phyloP scores from a whole-genome alignment of 2,797 vertebrate species.

The Thalassophryne amazonica region DNA sequence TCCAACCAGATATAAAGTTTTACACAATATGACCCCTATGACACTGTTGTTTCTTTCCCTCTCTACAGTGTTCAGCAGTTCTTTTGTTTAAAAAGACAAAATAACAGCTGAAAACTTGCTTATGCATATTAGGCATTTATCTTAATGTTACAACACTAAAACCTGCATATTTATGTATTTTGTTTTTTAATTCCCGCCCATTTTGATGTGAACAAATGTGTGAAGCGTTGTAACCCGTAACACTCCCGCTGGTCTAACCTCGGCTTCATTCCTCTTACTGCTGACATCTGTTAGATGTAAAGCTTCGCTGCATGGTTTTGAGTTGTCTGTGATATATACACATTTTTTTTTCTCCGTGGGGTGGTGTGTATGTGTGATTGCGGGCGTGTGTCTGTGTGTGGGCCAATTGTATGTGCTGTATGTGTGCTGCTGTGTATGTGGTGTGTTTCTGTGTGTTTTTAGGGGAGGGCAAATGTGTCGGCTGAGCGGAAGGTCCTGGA shows the following conservation, averaged over 20 bases:
- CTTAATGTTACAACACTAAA: slow-evolving; percentile 12
- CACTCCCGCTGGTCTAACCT: slow-evolving; percentile 13
- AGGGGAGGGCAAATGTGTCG: slow-evolving; percentile 97
- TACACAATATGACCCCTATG: no score
- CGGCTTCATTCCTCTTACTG: slow-evolving; percentile 24
- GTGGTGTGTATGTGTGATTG: slow-evolving; percentile 30
- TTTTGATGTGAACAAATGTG: slow-evolving; percentile 3
- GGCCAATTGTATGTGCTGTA: neutral
- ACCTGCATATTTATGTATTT: neutral
- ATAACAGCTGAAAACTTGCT: neutral
- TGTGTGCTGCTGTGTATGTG: neutral
- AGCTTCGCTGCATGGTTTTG: slow-evolving; percentile 55
- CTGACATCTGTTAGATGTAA: slow-evolving; percentile 24
- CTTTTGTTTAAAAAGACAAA: slow-evolving; percentile 3
- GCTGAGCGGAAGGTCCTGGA: slow-evolving; percentile 93
- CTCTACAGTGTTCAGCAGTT: neutral
- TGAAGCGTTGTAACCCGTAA: slow-evolving; percentile 20
- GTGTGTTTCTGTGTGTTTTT: slow-evolving; percentile 81
- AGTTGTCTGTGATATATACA: slow-evolving; percentile 48
- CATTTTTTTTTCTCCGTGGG: slow-evolving; percentile 38
- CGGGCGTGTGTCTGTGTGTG: slow-evolving; percentile 29
- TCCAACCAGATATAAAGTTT: no score
- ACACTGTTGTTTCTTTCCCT: no score
- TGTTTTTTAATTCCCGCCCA: neutral
- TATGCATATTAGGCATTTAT: neutral